These are phyloP conservation scores for Cliona cf. orientalis DNA, from an alignment of 37 sponge, comb jelly and placozoan species.

Conservation along the genomic window DNA sequence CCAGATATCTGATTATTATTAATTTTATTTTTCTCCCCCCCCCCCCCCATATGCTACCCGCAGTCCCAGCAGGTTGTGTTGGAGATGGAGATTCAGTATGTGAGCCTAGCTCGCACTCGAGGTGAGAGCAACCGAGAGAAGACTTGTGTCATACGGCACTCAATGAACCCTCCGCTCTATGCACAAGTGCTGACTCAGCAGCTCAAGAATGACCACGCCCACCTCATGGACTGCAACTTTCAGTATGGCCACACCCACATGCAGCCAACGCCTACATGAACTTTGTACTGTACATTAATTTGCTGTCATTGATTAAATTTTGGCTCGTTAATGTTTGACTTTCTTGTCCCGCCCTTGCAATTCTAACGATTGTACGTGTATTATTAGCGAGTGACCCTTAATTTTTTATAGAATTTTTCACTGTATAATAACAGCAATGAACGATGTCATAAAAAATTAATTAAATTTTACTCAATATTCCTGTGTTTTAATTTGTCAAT, in stretches of 20 bases:
- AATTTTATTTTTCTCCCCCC: neutral
- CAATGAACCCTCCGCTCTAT: slow-evolving; percentile 42
- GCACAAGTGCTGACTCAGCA: slow-evolving; percentile 29
- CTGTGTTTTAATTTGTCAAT: neutral
- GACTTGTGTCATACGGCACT: slow-evolving; percentile 3
- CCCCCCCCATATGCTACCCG: neutral
- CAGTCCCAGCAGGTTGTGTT: slow-evolving; percentile 15
- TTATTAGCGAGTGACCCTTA: too few relatives aligned
- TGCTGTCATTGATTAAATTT: too few relatives aligned
- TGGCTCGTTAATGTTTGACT: too few relatives aligned
- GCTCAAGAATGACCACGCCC: neutral
- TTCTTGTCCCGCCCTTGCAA: too few relatives aligned
- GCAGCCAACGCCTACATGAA: neutral
- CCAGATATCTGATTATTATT: neutral
- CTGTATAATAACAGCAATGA: too few relatives aligned
- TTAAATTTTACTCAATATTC: neutral
- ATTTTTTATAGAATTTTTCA: too few relatives aligned
- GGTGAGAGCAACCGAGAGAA: neutral
- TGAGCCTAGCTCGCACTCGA: too few relatives aligned
- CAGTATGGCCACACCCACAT: neutral
- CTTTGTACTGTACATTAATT: too few relatives aligned
- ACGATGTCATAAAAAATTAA: too few relatives aligned
- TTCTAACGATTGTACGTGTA: too few relatives aligned
- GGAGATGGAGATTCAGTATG: slow-evolving; percentile 6
- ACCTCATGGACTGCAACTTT: neutral